Evolutionary conservation across 2,888 invertebrate species (phyloP), one percentile per base, ranked within the genome.

Genomic region (Acholoe squamosa): DNA sequence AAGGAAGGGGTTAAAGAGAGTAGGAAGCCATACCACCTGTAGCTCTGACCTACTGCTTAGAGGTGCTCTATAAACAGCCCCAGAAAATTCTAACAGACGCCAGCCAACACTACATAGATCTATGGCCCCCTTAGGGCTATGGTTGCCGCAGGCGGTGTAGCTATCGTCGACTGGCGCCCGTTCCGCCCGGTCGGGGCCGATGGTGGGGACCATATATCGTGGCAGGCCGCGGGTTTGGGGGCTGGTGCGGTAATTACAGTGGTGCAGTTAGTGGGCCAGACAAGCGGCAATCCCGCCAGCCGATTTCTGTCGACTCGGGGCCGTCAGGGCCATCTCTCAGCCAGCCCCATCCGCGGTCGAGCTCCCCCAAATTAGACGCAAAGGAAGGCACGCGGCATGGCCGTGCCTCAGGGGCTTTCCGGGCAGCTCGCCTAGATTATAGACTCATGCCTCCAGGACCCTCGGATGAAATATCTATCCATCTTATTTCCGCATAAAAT

Each of bases 241-340:
- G 34, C 80, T 43, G 12, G 34, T 16, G 22, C 43, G 33, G 80
- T 80, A 80, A 80, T 80, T 80, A 80, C 80, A 80, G 80, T 34
- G 80, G 34, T 34, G 19, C 80, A 80, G 14, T 80, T 80, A 80
- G 80, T n/a, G 80, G 80, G 34, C 80, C 80, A 80, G 80, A 80
- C 80, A 80, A 80, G 80, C 80, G 80, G 80, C 80, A 80, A 80
- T 80, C 80, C 80, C 43, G 80, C 80, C 80, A 80, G 80, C 80
- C 80, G 80, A 80, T 80, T 80, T 34, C 16, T n/a, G 80, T 80
- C 80, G 22, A 43, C 80, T 34, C 5, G n/a, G 5, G 34, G 34
- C 80, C 80, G 80, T 19, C 80, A 43, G 22, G 43, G 12, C 33
- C 80, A 43, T 80, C 33, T 80, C 80, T 80, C 80, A 80, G 80